Percentiles rank a stretch among this genome's conserved stretches.
Evolutionary conservation across 1,140 invertebrate species (phyloP).

Genomic region (Lutraria rhynchaena): DNA sequence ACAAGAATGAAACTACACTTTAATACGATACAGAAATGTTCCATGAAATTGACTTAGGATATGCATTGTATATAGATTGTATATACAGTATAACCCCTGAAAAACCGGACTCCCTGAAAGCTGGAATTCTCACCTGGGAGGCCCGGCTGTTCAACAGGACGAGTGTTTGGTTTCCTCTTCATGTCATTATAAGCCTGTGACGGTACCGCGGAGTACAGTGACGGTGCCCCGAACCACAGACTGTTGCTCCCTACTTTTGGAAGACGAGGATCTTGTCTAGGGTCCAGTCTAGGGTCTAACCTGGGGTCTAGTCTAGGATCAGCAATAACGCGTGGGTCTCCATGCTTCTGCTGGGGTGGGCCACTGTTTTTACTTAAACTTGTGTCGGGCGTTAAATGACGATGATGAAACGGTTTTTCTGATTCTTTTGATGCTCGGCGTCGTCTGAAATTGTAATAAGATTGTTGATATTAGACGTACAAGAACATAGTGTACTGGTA

Average conservation of each 20-base stretch:
- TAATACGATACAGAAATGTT: too few species aligned
- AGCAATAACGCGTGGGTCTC: slow-evolving; percentile 13
- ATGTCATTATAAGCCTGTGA: slow-evolving; percentile 46
- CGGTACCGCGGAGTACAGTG: slow-evolving; percentile 37
- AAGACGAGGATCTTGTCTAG: slow-evolving; percentile 42
- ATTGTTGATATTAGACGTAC: too few species aligned
- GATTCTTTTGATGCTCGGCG: slow-evolving; percentile 2
- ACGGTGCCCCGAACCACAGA: slow-evolving; percentile 53
- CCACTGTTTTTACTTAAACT: slow-evolving; percentile 55
- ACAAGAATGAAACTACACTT: too few species aligned
- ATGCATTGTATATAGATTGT: too few species aligned
- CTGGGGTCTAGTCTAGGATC: slow-evolving; percentile 24
- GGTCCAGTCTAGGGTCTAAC: slow-evolving; percentile 34
- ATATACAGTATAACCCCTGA: too few species aligned
- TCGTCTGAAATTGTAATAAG: slow-evolving; percentile 18
- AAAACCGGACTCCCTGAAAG: too few species aligned
- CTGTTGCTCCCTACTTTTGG: slow-evolving; percentile 54
- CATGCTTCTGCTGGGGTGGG: background rate
- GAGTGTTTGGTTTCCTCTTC: slow-evolving; percentile 23
- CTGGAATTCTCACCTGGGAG: slow-evolving; percentile 12
- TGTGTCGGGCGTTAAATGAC: slow-evolving; percentile 52
- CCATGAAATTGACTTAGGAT: too few species aligned
- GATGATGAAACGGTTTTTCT: slow-evolving; percentile 53
- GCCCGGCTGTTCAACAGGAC: slow-evolving; percentile 3
- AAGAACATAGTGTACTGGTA: too few species aligned